Percentiles rank a stretch among this genome's conserved stretches.
Conservation (phyloP, 1,140 invertebrate species). For the Leptinotarsa texana region DNA sequence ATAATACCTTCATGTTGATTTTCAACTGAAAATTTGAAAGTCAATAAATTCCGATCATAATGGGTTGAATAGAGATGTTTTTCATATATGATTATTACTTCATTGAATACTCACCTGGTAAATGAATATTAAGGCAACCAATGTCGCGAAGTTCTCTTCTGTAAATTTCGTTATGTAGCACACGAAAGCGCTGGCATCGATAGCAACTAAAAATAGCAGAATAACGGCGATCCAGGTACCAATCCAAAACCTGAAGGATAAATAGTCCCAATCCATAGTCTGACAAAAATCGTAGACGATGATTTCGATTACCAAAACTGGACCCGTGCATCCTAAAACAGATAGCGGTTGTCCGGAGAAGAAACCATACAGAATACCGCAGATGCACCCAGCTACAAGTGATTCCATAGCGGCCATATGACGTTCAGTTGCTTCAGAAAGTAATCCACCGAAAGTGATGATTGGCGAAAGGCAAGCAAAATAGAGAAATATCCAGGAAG, state of each 20-base stretch:
- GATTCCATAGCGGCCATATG: conserved; percentile 99
- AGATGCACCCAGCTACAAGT: conserved; percentile 91
- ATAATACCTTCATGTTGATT: no score
- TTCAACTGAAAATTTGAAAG: no score
- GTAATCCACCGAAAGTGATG: conserved; percentile 93
- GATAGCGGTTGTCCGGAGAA: conserved; percentile 98
- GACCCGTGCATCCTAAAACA: conserved; percentile 96
- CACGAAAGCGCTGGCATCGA: conserved; percentile 96
- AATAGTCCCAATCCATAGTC: conserved; percentile 84
- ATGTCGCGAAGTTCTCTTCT: conserved; percentile 97
- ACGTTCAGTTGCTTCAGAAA: conserved; percentile 92
- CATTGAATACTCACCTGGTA: conserved; percentile 74
- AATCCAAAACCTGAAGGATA: conserved; percentile 92
- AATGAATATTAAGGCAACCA: conserved; percentile 99
- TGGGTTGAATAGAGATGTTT: no score
- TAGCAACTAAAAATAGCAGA: conserved; percentile 85
- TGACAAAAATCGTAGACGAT: conserved; percentile 95
- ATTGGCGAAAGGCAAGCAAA: conserved; percentile 98
- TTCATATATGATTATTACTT: no score
- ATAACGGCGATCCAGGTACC: conserved; percentile 92
- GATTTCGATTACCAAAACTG: conserved; percentile 97
- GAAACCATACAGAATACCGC: conserved; percentile 92
- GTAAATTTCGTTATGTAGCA: conserved; percentile 99
- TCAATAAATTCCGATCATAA: no score
- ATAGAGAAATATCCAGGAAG: conserved; percentile 98